Evolutionary conservation across 2,113 vertebrate species (phyloP).

Genomic region (Eira barbara): DNA sequence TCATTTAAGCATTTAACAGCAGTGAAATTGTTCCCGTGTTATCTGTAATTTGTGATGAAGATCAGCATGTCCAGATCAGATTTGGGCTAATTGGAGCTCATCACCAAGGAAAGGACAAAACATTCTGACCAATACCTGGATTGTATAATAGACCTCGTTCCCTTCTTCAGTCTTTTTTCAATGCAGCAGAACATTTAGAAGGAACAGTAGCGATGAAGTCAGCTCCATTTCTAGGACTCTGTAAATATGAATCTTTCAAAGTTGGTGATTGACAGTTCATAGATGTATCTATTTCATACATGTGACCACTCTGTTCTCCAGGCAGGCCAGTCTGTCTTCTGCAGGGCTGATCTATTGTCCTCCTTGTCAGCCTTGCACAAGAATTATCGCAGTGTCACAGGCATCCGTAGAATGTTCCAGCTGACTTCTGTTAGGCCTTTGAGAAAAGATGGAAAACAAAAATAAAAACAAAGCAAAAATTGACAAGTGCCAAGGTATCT

Average conservation of each 20-base stretch:
- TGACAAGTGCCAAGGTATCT: background rate
- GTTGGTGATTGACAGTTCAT: background rate
- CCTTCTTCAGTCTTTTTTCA: background rate
- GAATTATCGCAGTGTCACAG: background rate
- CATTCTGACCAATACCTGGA: constrained; percentile 25
- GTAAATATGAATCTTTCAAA: background rate
- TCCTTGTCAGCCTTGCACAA: background rate
- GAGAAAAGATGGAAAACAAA: background rate
- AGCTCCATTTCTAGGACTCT: background rate
- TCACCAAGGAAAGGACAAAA: constrained; percentile 35
- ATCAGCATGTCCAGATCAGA: constrained; percentile 20
- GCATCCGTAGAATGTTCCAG: background rate
- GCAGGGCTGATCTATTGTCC: background rate
- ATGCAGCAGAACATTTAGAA: background rate
- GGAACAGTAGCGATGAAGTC: background rate
- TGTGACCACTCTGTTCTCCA: background rate
- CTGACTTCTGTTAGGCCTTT: background rate
- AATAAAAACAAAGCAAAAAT: background rate
- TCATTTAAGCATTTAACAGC: constrained; percentile 48
- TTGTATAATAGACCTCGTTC: background rate
- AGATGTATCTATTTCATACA: background rate
- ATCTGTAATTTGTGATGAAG: constrained; percentile 48
- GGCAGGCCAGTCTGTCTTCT: background rate
- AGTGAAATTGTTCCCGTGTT: constrained; percentile 4
- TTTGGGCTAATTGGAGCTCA: constrained; percentile 31